Evolutionary conservation across 2,888 invertebrate species (phyloP), one percentile per base, ranked within the genome.

Genomic region (Harmothoe impar): DNA sequence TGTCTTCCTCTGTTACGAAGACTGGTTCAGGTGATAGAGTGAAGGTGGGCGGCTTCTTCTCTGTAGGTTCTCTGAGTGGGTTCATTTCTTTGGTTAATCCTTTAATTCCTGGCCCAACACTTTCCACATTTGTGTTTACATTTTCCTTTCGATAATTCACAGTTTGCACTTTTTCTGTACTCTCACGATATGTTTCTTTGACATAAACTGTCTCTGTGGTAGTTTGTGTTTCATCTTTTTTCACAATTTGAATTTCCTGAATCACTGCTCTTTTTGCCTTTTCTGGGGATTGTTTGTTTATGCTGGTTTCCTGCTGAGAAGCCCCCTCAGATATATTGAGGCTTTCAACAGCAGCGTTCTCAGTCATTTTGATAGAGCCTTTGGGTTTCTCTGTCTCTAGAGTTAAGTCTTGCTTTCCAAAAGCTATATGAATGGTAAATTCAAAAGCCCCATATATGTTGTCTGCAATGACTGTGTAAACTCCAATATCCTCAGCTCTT

Each of bases 11-110:
- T 12, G 1, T 7, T 7, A 85, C 52, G 3, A 52, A 25, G 1
- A 52, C 51, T n/a, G 85, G 85, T n/a, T 85, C 85, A 33, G 51
- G 85, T 17, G 85, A 35, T 52, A 51, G 43, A 91, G 92, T n/a
- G 29, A 51, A 51, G 10, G 43, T 43, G 0, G 85, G 85, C 5
- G 43, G 51, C 52, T 20, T 62, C 62, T 62, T n/a, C 62, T 12
- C 62, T 62, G 20, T 3, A n/a, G 23, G 23, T 20, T n/a, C 62
- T 62, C 20, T 5, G 62, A 62, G n/a, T 62, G 7, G 62, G 62
- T 3, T n/a, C 7, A 62, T 62, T 62, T 62, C 62, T 62, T 20
- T 20, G 20, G 62, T 3, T 62, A 20, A n/a, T 62, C 23, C 15
- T 20, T 20, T 20, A 20, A 1, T 20, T 20, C 15, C 3, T 62